Base-by-base conservation (phyloP, 1,140 invertebrate genomes). In the Aradophagus sp. region DNA sequence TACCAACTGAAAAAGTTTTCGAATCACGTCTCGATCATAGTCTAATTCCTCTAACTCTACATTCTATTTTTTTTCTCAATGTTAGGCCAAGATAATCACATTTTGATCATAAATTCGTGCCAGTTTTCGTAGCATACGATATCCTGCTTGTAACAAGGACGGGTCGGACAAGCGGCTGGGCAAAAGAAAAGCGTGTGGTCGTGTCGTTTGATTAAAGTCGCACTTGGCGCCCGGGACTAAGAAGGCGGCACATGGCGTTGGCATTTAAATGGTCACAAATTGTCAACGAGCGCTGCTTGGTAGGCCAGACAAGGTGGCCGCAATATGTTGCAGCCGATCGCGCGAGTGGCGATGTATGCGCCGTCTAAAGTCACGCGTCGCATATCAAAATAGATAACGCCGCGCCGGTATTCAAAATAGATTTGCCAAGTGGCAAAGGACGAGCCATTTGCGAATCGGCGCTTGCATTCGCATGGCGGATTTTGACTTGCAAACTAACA, bases 311-410 rank as follows among this genome's bases (percentile, higher is more conserved):
- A 55, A 41, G 44, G 16, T 48, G 59, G 36, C 27, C 26, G 63
- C 69, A 75, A 75, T 74, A 72, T 70, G 58, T 68, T 58, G 35
- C 62, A 53, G 36, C 31, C 8, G 36, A 59, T 29, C 17, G 26
- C n/a, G 20, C 47, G 26, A 27, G 23, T 35, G 48, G 56, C 71
- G 68, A 77, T 75, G 59, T 74, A 65, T 61, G 68, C 72, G 52
- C 58, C 31, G 44, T 39, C 20, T 53, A 34, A 44, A 27, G 12
- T 58, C 56, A 47, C 48, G 52, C 31, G 74, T 68, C 66, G 70
- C 75, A 74, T 77, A 74, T 74, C 73, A 77, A 77, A 76, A 50
- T 61, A 44, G 70, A 56, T 66, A 58, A 42, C 36, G 42, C 26
- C 27, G 39, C 20, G 10, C 27, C 19, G 13, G 34, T 47, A 56